phyloP scores from a whole-genome alignment of 1,140 invertebrate genomes.

The Drosophila pruinosa region DNA sequence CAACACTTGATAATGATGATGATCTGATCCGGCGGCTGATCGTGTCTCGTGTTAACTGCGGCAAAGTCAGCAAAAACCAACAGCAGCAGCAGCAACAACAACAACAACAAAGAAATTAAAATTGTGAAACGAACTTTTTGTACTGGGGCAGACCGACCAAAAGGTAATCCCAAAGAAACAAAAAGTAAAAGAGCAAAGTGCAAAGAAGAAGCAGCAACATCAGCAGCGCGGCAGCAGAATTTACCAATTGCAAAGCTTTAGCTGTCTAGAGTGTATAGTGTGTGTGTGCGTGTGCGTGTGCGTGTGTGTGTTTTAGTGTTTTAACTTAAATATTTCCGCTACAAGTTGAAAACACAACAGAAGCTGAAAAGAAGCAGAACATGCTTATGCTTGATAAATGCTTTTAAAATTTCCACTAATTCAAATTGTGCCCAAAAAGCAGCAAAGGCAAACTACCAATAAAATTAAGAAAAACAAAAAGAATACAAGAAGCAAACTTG shows the following conservation, averaged over 20 bases:
- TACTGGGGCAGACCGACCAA: constrained; percentile 16
- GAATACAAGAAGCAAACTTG: not conserved
- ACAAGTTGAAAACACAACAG: constrained; percentile 31
- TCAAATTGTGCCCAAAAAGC: constrained; percentile 22
- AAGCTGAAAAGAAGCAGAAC: constrained; percentile 2
- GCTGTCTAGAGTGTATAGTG: too few relatives aligned
- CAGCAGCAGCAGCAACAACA: constrained; percentile 4
- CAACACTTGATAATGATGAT: constrained; percentile 50
- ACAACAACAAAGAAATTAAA: constrained; percentile 29
- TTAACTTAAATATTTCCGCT: constrained; percentile 25
- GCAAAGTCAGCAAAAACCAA: constrained; percentile 40
- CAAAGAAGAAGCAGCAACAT: constrained; percentile 27
- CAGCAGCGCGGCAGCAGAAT: constrained; percentile 39
- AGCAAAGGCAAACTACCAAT: not conserved
- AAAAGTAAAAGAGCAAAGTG: constrained; percentile 31
- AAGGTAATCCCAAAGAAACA: constrained; percentile 49
- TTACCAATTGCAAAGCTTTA: constrained; percentile 55
- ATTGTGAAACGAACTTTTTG: constrained; percentile 50
- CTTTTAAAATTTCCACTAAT: constrained; percentile 35
- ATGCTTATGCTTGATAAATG: constrained; percentile 17
- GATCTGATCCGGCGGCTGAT: constrained; percentile 56
- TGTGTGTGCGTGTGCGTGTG: not conserved
- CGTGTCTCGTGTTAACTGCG: constrained; percentile 53
- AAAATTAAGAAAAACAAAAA: too few relatives aligned
- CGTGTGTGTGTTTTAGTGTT: constrained; percentile 26